These are phyloP conservation scores for Lypha dubia DNA, from an alignment of 2,888 invertebrate genomes.

Conservation along the genomic window DNA sequence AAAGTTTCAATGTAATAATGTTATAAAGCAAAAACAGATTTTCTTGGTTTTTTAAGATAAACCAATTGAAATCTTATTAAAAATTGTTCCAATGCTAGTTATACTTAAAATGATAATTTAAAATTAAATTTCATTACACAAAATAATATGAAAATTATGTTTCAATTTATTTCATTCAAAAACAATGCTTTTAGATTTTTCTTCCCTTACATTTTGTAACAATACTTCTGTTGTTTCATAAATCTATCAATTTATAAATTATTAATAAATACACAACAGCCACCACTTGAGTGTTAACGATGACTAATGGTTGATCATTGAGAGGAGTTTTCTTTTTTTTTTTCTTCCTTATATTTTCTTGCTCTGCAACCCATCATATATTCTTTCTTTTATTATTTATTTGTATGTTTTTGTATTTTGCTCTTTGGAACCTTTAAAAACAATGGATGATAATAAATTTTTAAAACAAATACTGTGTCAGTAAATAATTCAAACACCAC, in stretches of 20 bases:
- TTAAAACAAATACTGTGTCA: slow-evolving; percentile 60
- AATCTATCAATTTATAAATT: slow-evolving; percentile 72
- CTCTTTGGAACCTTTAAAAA: slow-evolving; percentile 40
- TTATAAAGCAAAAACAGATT: background rate
- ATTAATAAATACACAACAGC: slow-evolving; percentile 65
- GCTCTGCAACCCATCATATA: slow-evolving; percentile 20
- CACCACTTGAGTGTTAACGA: slow-evolving; percentile 50
- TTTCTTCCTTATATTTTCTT: background rate
- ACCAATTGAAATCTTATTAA: background rate
- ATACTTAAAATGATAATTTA: background rate
- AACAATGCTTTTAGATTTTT: background rate
- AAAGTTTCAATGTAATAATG: background rate
- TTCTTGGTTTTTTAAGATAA: background rate
- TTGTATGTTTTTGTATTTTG: background rate
- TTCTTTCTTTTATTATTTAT: background rate
- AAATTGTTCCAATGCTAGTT: background rate
- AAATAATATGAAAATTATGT: background rate
- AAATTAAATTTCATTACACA: background rate
- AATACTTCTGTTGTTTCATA: slow-evolving; percentile 56
- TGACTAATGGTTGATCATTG: slow-evolving; percentile 68
- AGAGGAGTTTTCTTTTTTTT: background rate
- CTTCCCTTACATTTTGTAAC: background rate
- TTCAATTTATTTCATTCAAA: background rate
- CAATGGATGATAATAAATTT: slow-evolving; percentile 71
- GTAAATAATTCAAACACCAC: slow-evolving; percentile 55